Evolutionary conservation across 2,113 vertebrate genomes (phyloP), one percentile per base, ranked within the genome.

Genomic region (Hyla sarda): DNA sequence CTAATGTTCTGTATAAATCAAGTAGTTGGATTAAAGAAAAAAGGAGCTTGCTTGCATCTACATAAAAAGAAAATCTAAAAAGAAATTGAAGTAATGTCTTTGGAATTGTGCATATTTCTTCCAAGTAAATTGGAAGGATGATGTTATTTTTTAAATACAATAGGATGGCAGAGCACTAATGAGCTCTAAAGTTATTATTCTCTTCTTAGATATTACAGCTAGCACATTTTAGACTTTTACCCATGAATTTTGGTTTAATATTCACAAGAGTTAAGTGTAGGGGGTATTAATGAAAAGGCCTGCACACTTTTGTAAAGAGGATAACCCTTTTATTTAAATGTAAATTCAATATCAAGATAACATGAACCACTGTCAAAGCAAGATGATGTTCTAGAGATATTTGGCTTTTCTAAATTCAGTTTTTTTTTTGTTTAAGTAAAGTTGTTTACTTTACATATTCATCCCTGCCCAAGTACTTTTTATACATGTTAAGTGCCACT

Each of bases 21-120:
- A 23, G 34, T 34, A 71, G 67, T 71, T 71, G 67, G 32, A 71
- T 71, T 71, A 37, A 37, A 71, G 67, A 71, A 71, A 41, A 71
- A 71, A 41, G 17, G 67, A 71, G 34, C 19, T 37, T 71, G 30
- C 32, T 9, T 21, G 67, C 67, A 71, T 71, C 30, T 71, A 37
- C 67, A 71, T 41, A 71, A 71, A 71, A 71, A 71, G 32, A 71
- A 71, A 71, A 71, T 41, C 67, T 71, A 71, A 71, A 23, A 71
- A 21, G 28, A 34, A 71, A 71, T 41, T 37, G 32, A 71, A 37
- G 67, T 41, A 37, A 71, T 71, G 67, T 37, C 19, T 37, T 71
- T 71, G 14, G 67, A 41, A 71, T 71, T 71, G 67, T 34, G 41
- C 67, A 71, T 71, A 41, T 11, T 71, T 71, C 67, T 71, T 41